These are phyloP conservation scores for Portevinia maculata DNA, from an alignment of 2,888 invertebrate genomes.

Conservation along the genomic window DNA sequence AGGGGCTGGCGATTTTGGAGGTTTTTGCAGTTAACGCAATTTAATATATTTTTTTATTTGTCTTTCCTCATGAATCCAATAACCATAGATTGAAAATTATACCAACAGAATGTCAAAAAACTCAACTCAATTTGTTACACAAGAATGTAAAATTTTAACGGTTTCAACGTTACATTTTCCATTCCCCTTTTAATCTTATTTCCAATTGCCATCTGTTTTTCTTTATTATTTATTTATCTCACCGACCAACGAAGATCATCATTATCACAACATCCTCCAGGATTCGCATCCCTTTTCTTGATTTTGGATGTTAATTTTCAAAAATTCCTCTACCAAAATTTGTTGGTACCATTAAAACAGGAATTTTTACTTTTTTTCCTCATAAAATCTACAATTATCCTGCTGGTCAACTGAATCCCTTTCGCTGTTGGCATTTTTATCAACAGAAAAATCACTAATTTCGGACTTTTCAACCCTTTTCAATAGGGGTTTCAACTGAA, in stretches of 20 bases:
- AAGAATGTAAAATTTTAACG: conserved; percentile 13
- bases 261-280: conserved; percentile 38
- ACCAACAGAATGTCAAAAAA: too few relatives aligned
- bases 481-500: conserved; percentile 52
- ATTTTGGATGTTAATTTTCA: conserved; percentile 68
- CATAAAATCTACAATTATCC: conserved; percentile 47
- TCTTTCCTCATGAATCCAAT: too few relatives aligned
- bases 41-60: too few relatives aligned
- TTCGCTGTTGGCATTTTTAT: conserved; percentile 44
- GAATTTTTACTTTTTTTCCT: conserved; percentile 68
- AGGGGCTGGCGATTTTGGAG: too few relatives aligned
- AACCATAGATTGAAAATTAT: too few relatives aligned
- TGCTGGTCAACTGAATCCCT: conserved; percentile 62
- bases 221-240: conserved; percentile 39
- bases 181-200: conserved; percentile 24
- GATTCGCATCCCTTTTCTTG: conserved; percentile 72
- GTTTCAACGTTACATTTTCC: conserved; percentile 14
- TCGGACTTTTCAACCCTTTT: conserved; percentile 71
- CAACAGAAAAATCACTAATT: conserved; percentile 54
- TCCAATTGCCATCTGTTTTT: conserved; percentile 55
- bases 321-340: conserved; percentile 47
- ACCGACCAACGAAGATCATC: conserved; percentile 42
- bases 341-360: conserved; percentile 44
- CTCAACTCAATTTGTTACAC: neutral
- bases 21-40: too few relatives aligned